Conservation (phyloP, 2,888 invertebrate species). For the Acleris sparsana region DNA sequence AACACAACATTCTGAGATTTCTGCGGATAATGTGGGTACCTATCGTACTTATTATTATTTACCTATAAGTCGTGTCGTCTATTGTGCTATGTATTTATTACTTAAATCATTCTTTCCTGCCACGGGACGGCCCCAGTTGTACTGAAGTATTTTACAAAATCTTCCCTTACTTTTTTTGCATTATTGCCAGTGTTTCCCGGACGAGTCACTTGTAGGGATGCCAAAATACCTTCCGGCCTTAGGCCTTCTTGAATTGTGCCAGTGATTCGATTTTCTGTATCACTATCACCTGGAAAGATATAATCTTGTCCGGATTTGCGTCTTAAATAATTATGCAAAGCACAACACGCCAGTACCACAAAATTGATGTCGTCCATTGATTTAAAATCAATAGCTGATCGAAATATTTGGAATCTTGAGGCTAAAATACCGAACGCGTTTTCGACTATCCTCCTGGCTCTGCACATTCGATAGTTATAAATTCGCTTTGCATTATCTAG, state of each 20-base stretch:
- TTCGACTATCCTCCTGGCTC: constrained; percentile 39
- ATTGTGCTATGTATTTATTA: constrained; percentile 13
- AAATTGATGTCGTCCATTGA: constrained; percentile 33
- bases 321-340: constrained; percentile 33
- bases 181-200: constrained; percentile 17
- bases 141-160: constrained; percentile 28
- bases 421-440: constrained; percentile 35
- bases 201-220: constrained; percentile 17
- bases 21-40: constrained; percentile 10
- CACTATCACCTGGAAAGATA: constrained; percentile 32
- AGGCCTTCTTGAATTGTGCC: constrained; percentile 13
- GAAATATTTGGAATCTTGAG: constrained; percentile 7
- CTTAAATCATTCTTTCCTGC: constrained; percentile 25
- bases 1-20: constrained; percentile 6
- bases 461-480: constrained; percentile 38
- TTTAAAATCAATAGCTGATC: constrained; percentile 7
- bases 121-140: constrained; percentile 27
- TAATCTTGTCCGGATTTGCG: constrained; percentile 20
- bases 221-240: constrained; percentile 23
- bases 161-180: constrained; percentile 32
- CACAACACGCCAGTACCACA: constrained; percentile 35
- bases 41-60: constrained; percentile 8
- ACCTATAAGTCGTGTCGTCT: neutral
- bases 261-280: constrained; percentile 27
- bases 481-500: constrained; percentile 29